Evolutionary conservation across 2,888 invertebrate genomes (phyloP).

Genomic region (Sminthurinus aureus): DNA sequence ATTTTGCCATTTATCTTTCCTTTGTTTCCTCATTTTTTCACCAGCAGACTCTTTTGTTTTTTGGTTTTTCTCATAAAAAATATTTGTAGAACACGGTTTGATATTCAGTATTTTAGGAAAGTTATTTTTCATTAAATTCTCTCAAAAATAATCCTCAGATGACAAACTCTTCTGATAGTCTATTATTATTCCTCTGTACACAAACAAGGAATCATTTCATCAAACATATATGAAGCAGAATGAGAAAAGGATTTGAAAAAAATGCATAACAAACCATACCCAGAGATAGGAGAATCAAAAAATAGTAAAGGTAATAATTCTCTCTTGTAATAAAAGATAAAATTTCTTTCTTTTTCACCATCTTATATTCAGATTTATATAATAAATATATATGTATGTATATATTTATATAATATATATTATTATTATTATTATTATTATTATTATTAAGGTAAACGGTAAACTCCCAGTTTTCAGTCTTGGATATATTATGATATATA

Average conservation of each 20-base stretch:
- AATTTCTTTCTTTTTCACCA: slow-evolving; percentile 1
- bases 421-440: no score
- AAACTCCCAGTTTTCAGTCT: slow-evolving; percentile 44
- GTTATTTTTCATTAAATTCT: not conserved
- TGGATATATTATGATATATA: not conserved
- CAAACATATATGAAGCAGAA: not conserved
- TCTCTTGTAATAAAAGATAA: slow-evolving; percentile 34
- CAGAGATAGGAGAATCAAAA: slow-evolving; percentile 41
- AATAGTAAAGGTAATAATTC: slow-evolving; percentile 31
- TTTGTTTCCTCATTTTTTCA: not conserved
- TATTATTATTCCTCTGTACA: not conserved
- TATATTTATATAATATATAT: slow-evolving; percentile 16
- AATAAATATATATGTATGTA: not conserved
- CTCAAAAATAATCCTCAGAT: not conserved
- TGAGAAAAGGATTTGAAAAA: not conserved
- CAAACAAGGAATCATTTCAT: not conserved
- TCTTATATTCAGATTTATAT: not conserved
- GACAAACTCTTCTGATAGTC: not conserved
- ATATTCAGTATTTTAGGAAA: not conserved
- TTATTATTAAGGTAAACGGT: slow-evolving; percentile 9
- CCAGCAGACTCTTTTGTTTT: slow-evolving; percentile 7
- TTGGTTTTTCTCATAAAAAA: not conserved
- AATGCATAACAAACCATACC: slow-evolving; percentile 33
- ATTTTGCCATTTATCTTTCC: not conserved
- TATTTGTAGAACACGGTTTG: slow-evolving; percentile 12